These are phyloP conservation scores for Argopecten irradians DNA, from an alignment of 1,140 invertebrate species.

Conservation along the genomic window DNA sequence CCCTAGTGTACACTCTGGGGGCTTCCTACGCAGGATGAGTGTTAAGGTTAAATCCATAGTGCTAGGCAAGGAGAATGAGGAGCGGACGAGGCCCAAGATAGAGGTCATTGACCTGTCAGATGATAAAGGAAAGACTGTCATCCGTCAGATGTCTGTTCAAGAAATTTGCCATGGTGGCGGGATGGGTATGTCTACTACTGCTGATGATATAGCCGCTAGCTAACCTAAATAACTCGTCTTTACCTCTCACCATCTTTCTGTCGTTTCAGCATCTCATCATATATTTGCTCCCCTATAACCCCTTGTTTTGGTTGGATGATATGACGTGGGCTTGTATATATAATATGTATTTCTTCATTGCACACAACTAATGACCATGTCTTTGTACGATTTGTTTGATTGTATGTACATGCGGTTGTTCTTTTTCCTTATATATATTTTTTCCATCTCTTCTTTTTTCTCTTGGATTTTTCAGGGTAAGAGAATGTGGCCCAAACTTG, in stretches of 20 bases:
- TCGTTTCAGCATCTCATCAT: slow-evolving; percentile 15
- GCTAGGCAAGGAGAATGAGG: slow-evolving; percentile 51
- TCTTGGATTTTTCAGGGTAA: slow-evolving; percentile 60
- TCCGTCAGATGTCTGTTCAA: slow-evolving; percentile 52
- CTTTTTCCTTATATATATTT: not conserved
- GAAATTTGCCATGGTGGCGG: slow-evolving; percentile 56
- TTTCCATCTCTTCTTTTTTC: slow-evolving; percentile 41
- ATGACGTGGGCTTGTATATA: not conserved
- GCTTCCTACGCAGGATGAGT: slow-evolving; percentile 67
- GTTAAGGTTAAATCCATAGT: slow-evolving; percentile 60
- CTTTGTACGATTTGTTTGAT: not conserved
- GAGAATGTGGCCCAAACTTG: slow-evolving; percentile 39
- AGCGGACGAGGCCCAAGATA: slow-evolving; percentile 48
- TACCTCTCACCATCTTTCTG: slow-evolving; percentile 7
- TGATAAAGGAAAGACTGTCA: slow-evolving; percentile 52
- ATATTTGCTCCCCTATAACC: slow-evolving; percentile 17
- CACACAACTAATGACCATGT: slow-evolving; percentile 16
- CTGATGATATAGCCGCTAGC: slow-evolving; percentile 16
- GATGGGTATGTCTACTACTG: slow-evolving; percentile 48
- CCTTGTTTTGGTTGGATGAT: slow-evolving; percentile 4
- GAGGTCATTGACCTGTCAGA: slow-evolving; percentile 64
- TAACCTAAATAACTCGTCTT: slow-evolving; percentile 7
- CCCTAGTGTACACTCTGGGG: slow-evolving; percentile 35
- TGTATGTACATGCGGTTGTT: slow-evolving; percentile 16
- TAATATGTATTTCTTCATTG: slow-evolving; percentile 18